Base-by-base conservation (phyloP, 1,140 invertebrate species). In the Belonocnema kinseyi region DNA sequence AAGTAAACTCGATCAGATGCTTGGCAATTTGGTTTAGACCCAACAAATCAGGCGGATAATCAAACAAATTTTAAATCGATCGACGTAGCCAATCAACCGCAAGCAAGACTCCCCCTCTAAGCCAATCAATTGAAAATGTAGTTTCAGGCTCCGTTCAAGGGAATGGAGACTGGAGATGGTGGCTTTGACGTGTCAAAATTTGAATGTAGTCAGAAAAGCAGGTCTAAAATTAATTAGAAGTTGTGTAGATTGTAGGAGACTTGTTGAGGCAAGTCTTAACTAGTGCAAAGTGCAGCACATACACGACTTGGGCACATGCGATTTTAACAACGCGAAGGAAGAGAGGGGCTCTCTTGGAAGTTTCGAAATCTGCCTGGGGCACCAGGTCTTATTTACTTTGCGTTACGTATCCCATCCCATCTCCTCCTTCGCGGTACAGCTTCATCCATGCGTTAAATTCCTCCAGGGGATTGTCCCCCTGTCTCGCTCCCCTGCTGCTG, bases 361-460 rank as follows among this genome's bases (percentile, higher is more conserved):
- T 82, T 85, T 83, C 75, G 79, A 84, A 85, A 84, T 75, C 79
- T 54, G 82, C 79, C 77, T 40, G 14, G 16, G 77, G 81, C 77
- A 77, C 77, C 76, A 85, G 85, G 81, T 80, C 82, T 86, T 87
- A 87, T 88, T 87, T 86, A 85, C 85, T 85, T 85, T 86, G 78
- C 76, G 82, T 86, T 85, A 80, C 82, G 77, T 79, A 81, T 82
- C 80, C 75, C 79, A 74, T 78, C 82, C 26, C 26, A 33, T 33
- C 26, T 33, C 26, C 78, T 80, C 52, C 80, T 79, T 79, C 76
- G 50, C 72, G 66, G 81, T 82, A 86, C 80, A 87, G 81, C 86
- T 87, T 87, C 85, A 87, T 86, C 86, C 87, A 88, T 88, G 87
- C 88, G 87, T 90, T 88, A 90, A 90, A 90, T 90, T 90, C 88